phyloP scores from a whole-genome alignment of 2,113 vertebrate species.

The Campylorhamphus procurvoides region DNA sequence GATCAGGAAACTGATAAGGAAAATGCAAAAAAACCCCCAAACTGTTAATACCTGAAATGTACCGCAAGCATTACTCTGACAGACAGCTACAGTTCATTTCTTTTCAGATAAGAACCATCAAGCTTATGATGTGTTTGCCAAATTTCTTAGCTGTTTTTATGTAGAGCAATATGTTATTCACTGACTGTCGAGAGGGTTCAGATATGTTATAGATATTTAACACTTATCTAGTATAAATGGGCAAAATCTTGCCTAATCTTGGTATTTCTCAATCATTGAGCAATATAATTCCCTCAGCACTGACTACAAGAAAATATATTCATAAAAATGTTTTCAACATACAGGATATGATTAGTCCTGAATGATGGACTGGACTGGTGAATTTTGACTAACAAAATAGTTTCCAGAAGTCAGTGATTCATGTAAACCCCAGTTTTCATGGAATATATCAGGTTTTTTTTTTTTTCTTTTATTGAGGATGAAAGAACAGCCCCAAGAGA shows the following conservation, averaged over 20 bases:
- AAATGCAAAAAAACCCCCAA: background rate
- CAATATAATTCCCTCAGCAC: background rate
- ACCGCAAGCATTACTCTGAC: background rate
- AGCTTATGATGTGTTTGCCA: background rate
- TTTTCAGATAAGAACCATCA: background rate
- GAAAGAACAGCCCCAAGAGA: background rate
- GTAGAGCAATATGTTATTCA: background rate
- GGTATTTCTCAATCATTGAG: constrained; percentile 18
- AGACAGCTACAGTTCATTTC: background rate
- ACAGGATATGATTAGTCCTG: background rate
- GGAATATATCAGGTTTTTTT: background rate
- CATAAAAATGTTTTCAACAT: background rate
- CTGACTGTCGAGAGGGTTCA: background rate
- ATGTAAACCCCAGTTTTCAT: background rate
- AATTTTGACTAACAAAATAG: background rate
- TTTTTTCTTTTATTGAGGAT: too few relatives aligned
- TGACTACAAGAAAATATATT: background rate
- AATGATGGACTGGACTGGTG: background rate
- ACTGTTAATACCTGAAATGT: background rate
- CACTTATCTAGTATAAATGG: background rate
- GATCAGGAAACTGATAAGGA: background rate
- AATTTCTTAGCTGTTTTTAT: background rate
- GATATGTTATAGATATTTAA: background rate
- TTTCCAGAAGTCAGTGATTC: constrained; percentile 1
- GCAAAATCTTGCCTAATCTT: background rate